A percentile compares a stretch with the other conserved stretches of the same genome.
These are phyloP conservation scores for Philereme vetulata DNA, from an alignment of 2,888 invertebrate genomes.

Conservation along the genomic window DNA sequence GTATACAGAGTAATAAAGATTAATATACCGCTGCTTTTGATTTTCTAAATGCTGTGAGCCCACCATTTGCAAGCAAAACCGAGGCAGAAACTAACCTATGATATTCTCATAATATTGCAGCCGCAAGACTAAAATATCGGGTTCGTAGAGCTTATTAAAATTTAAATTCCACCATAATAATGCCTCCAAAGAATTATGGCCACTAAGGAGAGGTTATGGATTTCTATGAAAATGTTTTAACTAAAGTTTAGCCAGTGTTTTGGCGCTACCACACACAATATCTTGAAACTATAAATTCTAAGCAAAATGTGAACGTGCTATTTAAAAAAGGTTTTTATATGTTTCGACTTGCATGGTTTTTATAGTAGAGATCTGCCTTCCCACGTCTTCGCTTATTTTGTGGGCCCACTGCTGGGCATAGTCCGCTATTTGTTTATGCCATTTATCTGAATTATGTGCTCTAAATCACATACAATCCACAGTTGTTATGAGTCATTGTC, in stretches of 20 bases:
- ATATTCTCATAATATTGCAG: conserved; percentile 29
- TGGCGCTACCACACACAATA: conserved; percentile 43
- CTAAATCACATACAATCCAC: too few relatives aligned
- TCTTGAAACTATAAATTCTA: conserved; percentile 54
- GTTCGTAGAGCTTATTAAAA: conserved; percentile 36
- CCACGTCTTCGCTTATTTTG: too few relatives aligned
- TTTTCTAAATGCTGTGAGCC: too few relatives aligned
- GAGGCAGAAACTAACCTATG: not conserved
- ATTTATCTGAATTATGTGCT: too few relatives aligned
- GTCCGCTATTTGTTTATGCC: too few relatives aligned
- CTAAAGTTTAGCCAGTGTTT: conserved; percentile 40
- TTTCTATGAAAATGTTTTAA: conserved; percentile 28
- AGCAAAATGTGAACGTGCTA: conserved; percentile 51
- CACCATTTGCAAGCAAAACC: too few relatives aligned
- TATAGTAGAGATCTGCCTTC: too few relatives aligned
- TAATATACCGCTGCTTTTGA: too few relatives aligned
- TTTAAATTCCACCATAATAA: conserved; percentile 36
- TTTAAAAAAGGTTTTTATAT: conserved; percentile 38
- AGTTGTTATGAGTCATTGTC: too few relatives aligned
- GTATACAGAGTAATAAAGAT: too few relatives aligned
- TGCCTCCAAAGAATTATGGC: conserved; percentile 29
- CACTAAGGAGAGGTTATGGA: conserved; percentile 22
- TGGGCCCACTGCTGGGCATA: too few relatives aligned
- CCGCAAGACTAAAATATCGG: conserved; percentile 28
- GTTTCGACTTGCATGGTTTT: not conserved